Conservation (phyloP, 2,888 invertebrate species). For the Limnephilus rhombicus region DNA sequence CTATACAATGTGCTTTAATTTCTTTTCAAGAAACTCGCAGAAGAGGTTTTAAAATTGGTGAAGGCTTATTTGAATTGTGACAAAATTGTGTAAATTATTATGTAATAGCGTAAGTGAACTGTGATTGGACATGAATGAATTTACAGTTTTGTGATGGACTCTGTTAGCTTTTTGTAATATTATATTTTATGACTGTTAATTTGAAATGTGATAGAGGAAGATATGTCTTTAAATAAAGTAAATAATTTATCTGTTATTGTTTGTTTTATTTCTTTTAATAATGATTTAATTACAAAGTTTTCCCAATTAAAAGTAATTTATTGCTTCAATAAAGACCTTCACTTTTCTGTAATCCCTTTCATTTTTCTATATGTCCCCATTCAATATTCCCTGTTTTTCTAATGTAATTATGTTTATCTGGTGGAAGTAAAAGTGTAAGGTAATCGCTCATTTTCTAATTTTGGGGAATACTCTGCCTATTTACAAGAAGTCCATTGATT, state of each 20-base stretch:
- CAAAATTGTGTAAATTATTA: not conserved
- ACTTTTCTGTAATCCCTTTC: too few species aligned
- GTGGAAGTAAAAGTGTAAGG: too few species aligned
- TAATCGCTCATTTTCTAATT: too few species aligned
- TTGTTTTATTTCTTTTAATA: not conserved
- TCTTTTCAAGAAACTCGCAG: not conserved
- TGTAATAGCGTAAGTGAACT: slow-evolving; percentile 18
- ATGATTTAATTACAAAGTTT: not conserved
- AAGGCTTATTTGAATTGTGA: not conserved
- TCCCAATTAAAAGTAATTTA: not conserved
- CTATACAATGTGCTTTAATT: not conserved
- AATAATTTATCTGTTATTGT: slow-evolving; percentile 15
- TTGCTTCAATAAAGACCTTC: too few species aligned
- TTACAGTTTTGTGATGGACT: slow-evolving; percentile 21
- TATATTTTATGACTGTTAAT: slow-evolving; percentile 33
- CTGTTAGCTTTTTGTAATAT: slow-evolving; percentile 33
- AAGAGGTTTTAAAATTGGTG: not conserved
- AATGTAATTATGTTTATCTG: too few species aligned
- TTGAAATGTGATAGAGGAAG: slow-evolving; percentile 37
- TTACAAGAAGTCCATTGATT: too few species aligned
- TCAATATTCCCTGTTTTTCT: too few species aligned
- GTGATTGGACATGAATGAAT: slow-evolving; percentile 23
- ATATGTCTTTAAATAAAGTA: slow-evolving; percentile 29
- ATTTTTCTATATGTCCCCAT: too few species aligned
- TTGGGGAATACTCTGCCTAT: too few species aligned